A percentile compares a stretch with the other conserved stretches of the same genome.
These are phyloP conservation scores for Centroberyx gerrardi DNA, from an alignment of 2,797 vertebrate genomes.

Conservation along the genomic window DNA sequence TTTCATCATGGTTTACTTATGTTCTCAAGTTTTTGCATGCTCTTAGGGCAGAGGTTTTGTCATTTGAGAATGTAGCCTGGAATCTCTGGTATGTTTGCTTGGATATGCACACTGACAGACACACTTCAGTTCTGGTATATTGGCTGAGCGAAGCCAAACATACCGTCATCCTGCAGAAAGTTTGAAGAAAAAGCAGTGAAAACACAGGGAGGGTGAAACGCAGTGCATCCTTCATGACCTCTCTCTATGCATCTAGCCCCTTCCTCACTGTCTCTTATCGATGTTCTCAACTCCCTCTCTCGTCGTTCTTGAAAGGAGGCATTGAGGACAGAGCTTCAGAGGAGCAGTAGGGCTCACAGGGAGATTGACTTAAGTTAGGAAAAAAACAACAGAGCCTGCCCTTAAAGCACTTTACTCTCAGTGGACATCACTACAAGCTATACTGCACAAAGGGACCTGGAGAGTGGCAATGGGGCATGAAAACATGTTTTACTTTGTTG, in stretches of 20 bases:
- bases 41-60: too few relatives aligned
- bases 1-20: too few relatives aligned
- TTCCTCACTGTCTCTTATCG: too few relatives aligned
- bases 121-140: too few relatives aligned
- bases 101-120: neutral
- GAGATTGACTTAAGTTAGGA: neutral
- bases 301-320: neutral
- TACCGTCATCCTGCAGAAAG: too few relatives aligned
- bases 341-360: neutral
- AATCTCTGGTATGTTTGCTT: constrained; percentile 1
- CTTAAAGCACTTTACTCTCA: neutral
- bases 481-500: neutral
- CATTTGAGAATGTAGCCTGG: too few relatives aligned
- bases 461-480: neutral
- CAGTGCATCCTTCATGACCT: neutral
- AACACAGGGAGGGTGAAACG: neutral
- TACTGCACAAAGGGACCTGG: neutral
- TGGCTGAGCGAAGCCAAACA: too few relatives aligned
- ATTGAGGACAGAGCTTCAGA: neutral
- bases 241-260: neutral
- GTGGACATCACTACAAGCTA: neutral
- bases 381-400: constrained; percentile 2
- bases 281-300: neutral
- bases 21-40: too few relatives aligned
- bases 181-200: neutral